A percentile compares a stretch with the other conserved stretches of the same genome.
Conservation (phyloP, 2,113 vertebrate species). For the Lanius ludovicianus region DNA sequence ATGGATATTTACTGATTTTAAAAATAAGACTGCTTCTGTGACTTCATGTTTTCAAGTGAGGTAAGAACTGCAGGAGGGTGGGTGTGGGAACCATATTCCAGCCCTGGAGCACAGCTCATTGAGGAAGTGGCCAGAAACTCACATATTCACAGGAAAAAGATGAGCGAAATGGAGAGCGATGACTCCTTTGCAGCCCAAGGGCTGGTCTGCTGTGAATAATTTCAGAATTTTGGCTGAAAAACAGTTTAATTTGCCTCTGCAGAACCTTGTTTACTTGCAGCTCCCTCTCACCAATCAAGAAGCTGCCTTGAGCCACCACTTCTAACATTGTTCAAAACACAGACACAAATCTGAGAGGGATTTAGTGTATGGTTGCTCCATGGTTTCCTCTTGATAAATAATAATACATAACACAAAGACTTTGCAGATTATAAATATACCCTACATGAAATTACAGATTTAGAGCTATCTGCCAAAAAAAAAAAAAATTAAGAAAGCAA, state of each 20-base stretch:
- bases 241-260: background rate
- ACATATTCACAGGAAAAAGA: background rate
- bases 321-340: background rate
- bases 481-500: background rate
- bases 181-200: background rate
- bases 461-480: background rate
- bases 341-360: background rate
- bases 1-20: background rate
- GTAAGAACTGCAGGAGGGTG: background rate
- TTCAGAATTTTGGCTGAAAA: background rate
- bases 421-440: background rate
- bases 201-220: background rate
- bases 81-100: background rate
- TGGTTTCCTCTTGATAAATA: background rate
- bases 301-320: background rate
- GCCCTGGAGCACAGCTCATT: background rate
- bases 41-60: conserved; percentile 11
- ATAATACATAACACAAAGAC: background rate
- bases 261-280: conserved; percentile 2
- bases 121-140: background rate
- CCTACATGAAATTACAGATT: background rate
- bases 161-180: background rate
- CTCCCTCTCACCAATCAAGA: background rate
- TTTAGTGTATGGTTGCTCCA: background rate
- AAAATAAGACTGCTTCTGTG: conserved; percentile 23